Conservation (phyloP, 1,140 invertebrate genomes). For the Procambarus virginalis region DNA sequence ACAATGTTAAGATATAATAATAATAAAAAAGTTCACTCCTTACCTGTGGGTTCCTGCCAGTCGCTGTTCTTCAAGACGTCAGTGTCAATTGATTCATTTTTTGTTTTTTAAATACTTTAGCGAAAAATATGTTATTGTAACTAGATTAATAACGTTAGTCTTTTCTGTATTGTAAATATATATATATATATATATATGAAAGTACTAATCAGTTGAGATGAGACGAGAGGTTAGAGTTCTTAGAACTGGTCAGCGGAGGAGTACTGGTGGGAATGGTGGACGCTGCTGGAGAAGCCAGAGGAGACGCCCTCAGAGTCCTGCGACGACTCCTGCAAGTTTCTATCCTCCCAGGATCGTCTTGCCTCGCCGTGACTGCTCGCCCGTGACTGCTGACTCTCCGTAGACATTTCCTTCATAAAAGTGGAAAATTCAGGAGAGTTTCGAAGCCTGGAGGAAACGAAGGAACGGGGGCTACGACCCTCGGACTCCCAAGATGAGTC, state of each 20-base stretch:
- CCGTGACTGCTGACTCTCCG: neutral
- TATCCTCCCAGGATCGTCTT: neutral
- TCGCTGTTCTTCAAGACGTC: neutral
- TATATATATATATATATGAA: neutral
- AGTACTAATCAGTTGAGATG: neutral
- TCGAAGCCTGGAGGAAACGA: neutral
- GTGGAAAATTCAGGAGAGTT: neutral
- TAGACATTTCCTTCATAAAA: neutral
- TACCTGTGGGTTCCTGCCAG: neutral
- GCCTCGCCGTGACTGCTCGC: neutral
- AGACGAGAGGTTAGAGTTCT: neutral
- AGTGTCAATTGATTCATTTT: neutral
- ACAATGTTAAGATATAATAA: no score
- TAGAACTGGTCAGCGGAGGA: neutral
- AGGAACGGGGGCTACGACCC: neutral
- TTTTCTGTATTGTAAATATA: neutral
- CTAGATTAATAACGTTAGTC: neutral
- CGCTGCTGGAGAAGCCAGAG: neutral
- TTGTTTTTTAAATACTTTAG: neutral
- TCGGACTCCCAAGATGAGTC: slow-evolving; percentile 25
- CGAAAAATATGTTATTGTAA: neutral
- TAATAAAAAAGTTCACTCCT: neutral
- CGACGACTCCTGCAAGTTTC: neutral
- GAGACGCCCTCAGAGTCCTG: neutral
- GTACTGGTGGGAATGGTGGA: neutral